Evolutionary conservation across 2,797 vertebrate species (phyloP), one percentile per base, ranked within the genome.

Genomic region (Stomatorhinus walkeri): DNA sequence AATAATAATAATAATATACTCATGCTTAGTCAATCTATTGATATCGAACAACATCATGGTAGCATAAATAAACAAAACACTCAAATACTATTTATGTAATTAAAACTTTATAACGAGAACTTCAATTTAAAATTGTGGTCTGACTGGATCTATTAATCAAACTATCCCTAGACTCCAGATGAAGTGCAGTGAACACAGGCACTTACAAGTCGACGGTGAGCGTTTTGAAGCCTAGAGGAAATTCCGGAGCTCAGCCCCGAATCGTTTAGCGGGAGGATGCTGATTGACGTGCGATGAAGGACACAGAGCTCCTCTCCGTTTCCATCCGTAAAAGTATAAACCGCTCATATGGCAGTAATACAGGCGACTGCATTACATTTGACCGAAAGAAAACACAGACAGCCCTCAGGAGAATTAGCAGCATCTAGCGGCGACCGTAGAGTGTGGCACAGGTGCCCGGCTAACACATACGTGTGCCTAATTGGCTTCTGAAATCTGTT

Each of bases 341-440:
- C 40, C 76, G 76, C 76, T 46, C 36, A 81, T 81, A 81, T 81
- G 76, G 40, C 40, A 46, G 16, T 43, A 81, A 46, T 43, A 46
- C 43, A 10, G 19, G 14, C 76, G 76, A 81, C 76, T 81, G 76
- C 40, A 81, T 81, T 43, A 43, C 36, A 81, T 46, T 81, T 81
- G 76, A 81, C 40, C 76, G 40, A 46, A 46, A 19, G 6, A 85
- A 51, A 85, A 85, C 83, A 85, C 46, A 52, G 12, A 85, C 46
- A 52, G 12, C 19, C 40, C 40, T 46, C 40, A 46, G 40, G 48
- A 24, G n/a, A 49, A 49, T 52, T 83, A 88, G 88, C 88, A 88
- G 43, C 88, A 52, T 83, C 88, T 84, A 88, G 88, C 43, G 88
- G 88, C 28, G 51, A 46, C 32, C 24, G 54, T 16, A 9, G 52